These are phyloP conservation scores for Bilobella aurantiaca DNA, from an alignment of 1,140 invertebrate genomes.

Conservation along the genomic window DNA sequence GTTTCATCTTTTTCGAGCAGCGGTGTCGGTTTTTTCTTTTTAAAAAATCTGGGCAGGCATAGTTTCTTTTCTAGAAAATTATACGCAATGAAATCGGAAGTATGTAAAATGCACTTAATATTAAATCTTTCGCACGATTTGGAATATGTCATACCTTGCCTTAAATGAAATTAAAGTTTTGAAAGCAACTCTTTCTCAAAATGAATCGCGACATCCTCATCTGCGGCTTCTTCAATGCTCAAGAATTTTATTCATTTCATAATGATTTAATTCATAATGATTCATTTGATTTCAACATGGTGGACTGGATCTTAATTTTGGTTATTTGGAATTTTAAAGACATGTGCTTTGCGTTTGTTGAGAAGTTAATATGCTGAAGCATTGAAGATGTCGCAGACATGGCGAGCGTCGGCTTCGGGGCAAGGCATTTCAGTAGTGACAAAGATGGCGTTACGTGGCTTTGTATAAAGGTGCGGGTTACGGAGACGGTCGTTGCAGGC, in stretches of 20 bases:
- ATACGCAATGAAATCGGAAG: neutral
- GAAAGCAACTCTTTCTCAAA: too few relatives aligned
- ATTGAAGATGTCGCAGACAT: conserved; percentile 12
- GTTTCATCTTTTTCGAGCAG: neutral
- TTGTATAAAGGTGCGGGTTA: conserved; percentile 13
- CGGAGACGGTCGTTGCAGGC: conserved; percentile 12
- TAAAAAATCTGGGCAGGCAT: neutral
- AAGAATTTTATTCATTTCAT: neutral
- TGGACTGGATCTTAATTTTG: neutral
- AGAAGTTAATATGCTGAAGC: neutral
- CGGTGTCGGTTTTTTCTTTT: neutral
- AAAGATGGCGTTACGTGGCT: conserved; percentile 13
- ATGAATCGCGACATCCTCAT: too few relatives aligned
- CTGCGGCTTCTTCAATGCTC: too few relatives aligned
- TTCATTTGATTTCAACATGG: neutral
- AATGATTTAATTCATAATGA: neutral
- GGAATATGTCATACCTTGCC: too few relatives aligned
- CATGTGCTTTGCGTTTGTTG: neutral
- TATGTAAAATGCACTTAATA: neutral
- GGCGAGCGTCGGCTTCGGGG: conserved; percentile 15
- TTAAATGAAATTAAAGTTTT: too few relatives aligned
- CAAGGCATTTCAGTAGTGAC: conserved; percentile 7
- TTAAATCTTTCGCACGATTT: neutral
- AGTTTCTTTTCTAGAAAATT: neutral
- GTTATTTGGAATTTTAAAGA: neutral